Evolutionary conservation across 2,888 invertebrate species (phyloP), one percentile per base, ranked within the genome.

Genomic region (Linyphia triangularis): DNA sequence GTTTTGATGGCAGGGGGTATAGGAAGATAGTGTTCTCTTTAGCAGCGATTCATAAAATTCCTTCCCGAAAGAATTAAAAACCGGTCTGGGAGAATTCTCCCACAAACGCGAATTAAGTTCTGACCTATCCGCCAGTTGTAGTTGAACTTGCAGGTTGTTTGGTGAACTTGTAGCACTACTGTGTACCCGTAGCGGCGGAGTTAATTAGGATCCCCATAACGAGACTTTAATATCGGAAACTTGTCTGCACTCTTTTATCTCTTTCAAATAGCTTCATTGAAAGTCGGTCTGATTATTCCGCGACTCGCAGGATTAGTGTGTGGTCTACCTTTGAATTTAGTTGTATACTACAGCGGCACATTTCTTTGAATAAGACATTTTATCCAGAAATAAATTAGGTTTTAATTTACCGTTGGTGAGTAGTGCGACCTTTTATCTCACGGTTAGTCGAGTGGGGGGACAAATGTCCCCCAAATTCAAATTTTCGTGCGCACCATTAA

Each of bases 181-280:
- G 70, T 19, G 33, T 65, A 67, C 24, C 13, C 67, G 65, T 26
- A 33, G 73, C 67, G 16, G 40, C 33, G 40, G 28, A 70, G 69
- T 77, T 85, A 85, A 85, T 85, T 85, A 85, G 40, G 16, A 59
- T 59, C 63, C 33, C 57, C 57, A 73, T 73, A 51, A 73, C 73
- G 22, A 28, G 33, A 51, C 59, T 73, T 59, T 73, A 26, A 30
- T 73, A 57, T 73, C 16, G 73, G 59, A 70, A 70, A n/a, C 70
- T 70, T 43, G 70, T 43, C 43, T 70, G 70, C 28, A 43, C 70
- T 28, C 70, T 1, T 70, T 70, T 70, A 70, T 70, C 70, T n/a
- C 16, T 43, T 43, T 70, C 51, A 70, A 43, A 70, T 2, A n/a
- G 70, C 3, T 43, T 70, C 43, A 24, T 43, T 26, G 70, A 70